Percentiles rank a stretch among this genome's conserved stretches.
phyloP scores from a whole-genome alignment of 1,140 invertebrate genomes.

The Drosophila pallidifrons region DNA sequence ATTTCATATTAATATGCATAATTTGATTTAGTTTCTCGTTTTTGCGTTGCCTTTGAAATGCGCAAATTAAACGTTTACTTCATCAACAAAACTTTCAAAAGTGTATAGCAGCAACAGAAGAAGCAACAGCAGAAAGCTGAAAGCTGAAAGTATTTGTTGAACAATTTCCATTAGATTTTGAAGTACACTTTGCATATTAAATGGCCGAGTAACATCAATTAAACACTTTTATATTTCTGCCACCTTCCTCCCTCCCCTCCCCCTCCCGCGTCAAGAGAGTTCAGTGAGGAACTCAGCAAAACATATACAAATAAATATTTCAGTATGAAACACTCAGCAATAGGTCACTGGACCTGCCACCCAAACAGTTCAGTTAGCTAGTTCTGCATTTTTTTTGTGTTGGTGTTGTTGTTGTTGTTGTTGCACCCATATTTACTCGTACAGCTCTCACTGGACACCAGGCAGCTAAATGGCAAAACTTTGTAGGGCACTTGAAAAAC shows the following conservation, averaged over 20 bases:
- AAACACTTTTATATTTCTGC: conserved; percentile 50
- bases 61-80: not conserved
- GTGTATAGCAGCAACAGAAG: not conserved
- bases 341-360: not conserved
- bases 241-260: not conserved
- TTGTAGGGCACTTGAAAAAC: conserved; percentile 18
- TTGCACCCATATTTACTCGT: not conserved
- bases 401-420: not conserved
- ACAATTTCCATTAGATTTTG: conserved; percentile 9
- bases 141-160: not conserved
- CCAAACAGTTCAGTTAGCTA: conserved; percentile 20
- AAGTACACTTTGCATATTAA: conserved; percentile 46
- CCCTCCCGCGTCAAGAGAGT: not conserved
- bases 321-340: conserved; percentile 13
- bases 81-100: not conserved
- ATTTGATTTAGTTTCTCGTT: not conserved
- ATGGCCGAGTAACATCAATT: conserved; percentile 63
- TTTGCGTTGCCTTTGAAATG: not conserved
- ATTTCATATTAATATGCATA: not conserved
- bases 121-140: not conserved
- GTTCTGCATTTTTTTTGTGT: not conserved
- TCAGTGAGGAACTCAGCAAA: conserved; percentile 5
- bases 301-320: conserved; percentile 33
- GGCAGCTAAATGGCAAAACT: conserved; percentile 24
- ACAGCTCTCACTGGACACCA: not conserved